Conservation (phyloP, 2,888 invertebrate genomes). For the Oscheius myriophilus region DNA sequence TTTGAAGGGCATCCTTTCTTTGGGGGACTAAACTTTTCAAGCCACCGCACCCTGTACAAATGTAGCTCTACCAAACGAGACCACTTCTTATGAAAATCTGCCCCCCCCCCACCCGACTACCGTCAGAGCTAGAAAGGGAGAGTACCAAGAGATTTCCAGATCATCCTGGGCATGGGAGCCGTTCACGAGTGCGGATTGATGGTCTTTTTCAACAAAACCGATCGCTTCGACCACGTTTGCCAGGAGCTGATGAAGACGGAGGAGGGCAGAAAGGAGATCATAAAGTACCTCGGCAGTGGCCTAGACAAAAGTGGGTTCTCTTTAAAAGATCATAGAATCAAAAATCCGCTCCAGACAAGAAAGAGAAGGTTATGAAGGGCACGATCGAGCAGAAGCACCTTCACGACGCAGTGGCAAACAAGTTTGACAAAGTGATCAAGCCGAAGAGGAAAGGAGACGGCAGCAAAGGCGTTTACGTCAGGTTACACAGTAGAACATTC, state of each 20-base stretch:
- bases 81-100: too few species aligned
- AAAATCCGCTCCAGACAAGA: constrained; percentile 14
- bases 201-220: constrained; percentile 67
- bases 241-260: constrained; percentile 18
- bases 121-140: neutral
- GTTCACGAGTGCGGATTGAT: constrained; percentile 61
- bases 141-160: constrained; percentile 33
- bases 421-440: constrained; percentile 46
- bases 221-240: constrained; percentile 59
- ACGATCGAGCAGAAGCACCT: constrained; percentile 27
- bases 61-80: too few species aligned
- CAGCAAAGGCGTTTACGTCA: constrained; percentile 46
- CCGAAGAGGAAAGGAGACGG: constrained; percentile 36
- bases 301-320: constrained; percentile 33
- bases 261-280: constrained; percentile 25
- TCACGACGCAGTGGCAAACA: constrained; percentile 41
- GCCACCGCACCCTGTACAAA: too few species aligned
- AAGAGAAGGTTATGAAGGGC: constrained; percentile 13
- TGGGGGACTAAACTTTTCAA: too few species aligned
- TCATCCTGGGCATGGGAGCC: constrained; percentile 48
- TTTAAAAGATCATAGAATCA: neutral
- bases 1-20: too few species aligned
- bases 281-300: constrained; percentile 30
- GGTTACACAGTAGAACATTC: constrained; percentile 3
- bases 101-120: too few species aligned